A percentile compares a stretch with the other conserved stretches of the same genome.
These are phyloP conservation scores for Xenopus petersii DNA, from an alignment of 2,797 vertebrate species.

Conservation along the genomic window DNA sequence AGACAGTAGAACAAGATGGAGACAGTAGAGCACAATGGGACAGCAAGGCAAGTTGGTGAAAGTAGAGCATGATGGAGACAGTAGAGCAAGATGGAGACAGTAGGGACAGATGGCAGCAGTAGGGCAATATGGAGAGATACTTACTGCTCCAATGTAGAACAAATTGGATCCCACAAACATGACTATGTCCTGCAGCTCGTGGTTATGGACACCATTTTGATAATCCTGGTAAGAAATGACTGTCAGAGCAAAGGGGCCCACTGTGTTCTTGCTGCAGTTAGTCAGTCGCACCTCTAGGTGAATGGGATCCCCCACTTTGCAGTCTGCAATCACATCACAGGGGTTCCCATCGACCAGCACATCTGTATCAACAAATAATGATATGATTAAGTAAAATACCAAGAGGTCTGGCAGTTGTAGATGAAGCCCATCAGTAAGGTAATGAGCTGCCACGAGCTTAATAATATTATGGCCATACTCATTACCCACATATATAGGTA, in stretches of 20 bases:
- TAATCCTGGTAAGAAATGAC: conserved; percentile 91
- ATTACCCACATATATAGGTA: too few relatives aligned
- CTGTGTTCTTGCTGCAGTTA: conserved; percentile 79
- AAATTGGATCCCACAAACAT: conserved; percentile 94
- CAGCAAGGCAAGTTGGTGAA: too few relatives aligned
- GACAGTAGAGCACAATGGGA: too few relatives aligned
- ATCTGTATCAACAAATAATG: conserved; percentile 64
- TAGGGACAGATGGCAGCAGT: too few relatives aligned
- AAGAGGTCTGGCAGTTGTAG: too few relatives aligned
- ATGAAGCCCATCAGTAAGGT: too few relatives aligned
- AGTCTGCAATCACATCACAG: conserved; percentile 77
- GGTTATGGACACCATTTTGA: conserved; percentile 90
- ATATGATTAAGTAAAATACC: too few relatives aligned
- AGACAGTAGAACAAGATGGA: too few relatives aligned
- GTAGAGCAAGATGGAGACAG: too few relatives aligned
- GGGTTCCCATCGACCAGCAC: conserved; percentile 83
- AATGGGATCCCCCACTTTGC: conserved; percentile 82
- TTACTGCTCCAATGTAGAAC: conserved; percentile 82
- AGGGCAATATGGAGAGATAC: background rate
- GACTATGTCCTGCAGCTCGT: conserved; percentile 81
- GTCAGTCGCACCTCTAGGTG: conserved; percentile 85
- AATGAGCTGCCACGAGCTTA: too few relatives aligned
- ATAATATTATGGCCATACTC: too few relatives aligned
- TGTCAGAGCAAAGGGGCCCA: conserved; percentile 87
- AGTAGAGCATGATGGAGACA: too few relatives aligned